Percentiles rank a stretch among this genome's conserved stretches.
These are phyloP conservation scores for Paramuricea clavata DNA, from an alignment of 92 coral and sea anemone genomes.

Conservation along the genomic window DNA sequence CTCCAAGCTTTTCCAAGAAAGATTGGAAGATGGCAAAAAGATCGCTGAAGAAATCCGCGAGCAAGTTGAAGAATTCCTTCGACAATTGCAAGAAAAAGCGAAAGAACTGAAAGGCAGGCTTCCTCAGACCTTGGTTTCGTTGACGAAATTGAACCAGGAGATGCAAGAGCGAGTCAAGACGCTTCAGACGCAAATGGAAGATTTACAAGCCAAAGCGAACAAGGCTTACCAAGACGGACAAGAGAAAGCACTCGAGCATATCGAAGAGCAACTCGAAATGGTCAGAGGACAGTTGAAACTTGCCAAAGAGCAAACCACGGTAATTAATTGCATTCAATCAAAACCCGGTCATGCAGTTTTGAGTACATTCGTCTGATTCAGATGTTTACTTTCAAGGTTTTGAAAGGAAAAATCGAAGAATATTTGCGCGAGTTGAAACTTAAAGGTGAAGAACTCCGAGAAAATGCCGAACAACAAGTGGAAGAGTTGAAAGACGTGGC, in stretches of 20 bases:
- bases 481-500: neutral
- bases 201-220: neutral
- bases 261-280: slow-evolving; percentile 18
- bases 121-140: neutral
- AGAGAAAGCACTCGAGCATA: neutral
- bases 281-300: neutral
- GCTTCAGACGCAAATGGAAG: neutral
- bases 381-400: neutral
- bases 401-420: neutral
- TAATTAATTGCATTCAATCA: neutral
- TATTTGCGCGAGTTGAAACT: neutral
- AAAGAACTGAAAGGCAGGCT: neutral
- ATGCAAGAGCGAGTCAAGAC: neutral
- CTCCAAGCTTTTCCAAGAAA: neutral
- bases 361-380: neutral
- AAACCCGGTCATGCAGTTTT: neutral
- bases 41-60: slow-evolving; percentile 9
- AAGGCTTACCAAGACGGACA: slow-evolving; percentile 11
- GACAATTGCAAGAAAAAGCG: slow-evolving; percentile 1
- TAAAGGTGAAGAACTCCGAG: neutral
- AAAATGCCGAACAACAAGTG: neutral
- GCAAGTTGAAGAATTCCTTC: slow-evolving; percentile 1
- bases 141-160: neutral
- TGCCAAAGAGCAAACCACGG: slow-evolving; percentile 1
- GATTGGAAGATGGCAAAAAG: slow-evolving; percentile 16